A percentile compares a stretch with the other conserved stretches of the same genome.
Conservation (phyloP, 2,113 vertebrate genomes). For the Zeus faber region DNA sequence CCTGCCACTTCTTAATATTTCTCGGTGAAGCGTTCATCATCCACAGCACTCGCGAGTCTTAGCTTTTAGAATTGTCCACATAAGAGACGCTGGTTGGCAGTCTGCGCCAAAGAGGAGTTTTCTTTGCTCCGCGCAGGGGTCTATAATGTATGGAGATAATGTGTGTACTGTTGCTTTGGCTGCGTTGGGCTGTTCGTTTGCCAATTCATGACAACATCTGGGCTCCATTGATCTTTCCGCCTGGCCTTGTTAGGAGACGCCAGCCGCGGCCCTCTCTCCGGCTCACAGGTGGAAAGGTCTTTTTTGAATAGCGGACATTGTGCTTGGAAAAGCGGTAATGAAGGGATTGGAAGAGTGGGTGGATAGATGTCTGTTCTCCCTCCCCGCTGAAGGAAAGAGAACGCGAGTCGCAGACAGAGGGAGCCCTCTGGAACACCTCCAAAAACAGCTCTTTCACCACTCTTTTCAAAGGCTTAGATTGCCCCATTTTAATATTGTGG, state of each 20-base stretch:
- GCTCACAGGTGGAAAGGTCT: conserved; percentile 39
- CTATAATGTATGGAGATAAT: no score
- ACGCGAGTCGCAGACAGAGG: conserved; percentile 43
- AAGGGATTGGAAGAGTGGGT: conserved; percentile 3
- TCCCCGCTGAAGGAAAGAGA: conserved; percentile 54
- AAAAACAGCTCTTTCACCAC: not conserved
- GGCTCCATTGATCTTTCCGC: conserved; percentile 8
- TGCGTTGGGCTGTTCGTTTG: conserved; percentile 43
- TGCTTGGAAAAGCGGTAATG: conserved; percentile 29
- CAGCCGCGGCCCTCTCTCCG: conserved; percentile 41
- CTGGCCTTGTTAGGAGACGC: conserved; percentile 54
- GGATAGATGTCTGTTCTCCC: conserved; percentile 30
- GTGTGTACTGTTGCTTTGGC: no score
- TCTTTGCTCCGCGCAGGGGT: no score
- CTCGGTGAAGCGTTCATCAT: no score
- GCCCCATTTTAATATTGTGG: conserved; percentile 1
- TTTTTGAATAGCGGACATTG: conserved; percentile 70
- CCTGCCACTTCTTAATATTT: no score
- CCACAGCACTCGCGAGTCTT: no score
- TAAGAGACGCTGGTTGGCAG: no score
- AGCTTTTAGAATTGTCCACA: no score
- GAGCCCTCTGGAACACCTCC: conserved; percentile 35
- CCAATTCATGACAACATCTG: conserved; percentile 42
- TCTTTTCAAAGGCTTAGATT: not conserved
- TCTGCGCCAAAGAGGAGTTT: no score